Evolutionary conservation across 2,888 invertebrate genomes (phyloP).

Genomic region (Stegana nigrithorax): DNA sequence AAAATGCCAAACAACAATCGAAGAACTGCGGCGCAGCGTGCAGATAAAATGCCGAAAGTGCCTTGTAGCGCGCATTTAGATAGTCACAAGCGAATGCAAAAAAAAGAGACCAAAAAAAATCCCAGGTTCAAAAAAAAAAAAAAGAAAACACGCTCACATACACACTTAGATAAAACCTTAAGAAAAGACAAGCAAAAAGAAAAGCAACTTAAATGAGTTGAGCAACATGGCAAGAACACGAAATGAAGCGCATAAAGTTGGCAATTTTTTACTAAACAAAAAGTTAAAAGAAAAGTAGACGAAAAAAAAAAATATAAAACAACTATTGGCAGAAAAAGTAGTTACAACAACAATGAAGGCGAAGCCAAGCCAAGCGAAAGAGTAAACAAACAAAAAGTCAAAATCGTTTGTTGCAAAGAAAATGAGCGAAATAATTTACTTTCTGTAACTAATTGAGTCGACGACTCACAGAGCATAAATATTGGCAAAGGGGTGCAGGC

Average conservation of each 20-base stretch:
- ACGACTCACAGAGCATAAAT: conserved; percentile 22
- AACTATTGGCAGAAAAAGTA: conserved; percentile 26
- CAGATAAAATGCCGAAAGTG: too few relatives aligned
- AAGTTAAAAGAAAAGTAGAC: conserved; percentile 26
- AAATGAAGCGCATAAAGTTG: conserved; percentile 1
- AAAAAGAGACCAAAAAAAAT: too few relatives aligned
- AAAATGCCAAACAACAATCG: too few relatives aligned
- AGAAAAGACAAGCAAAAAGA: too few relatives aligned
- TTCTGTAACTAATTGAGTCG: conserved; percentile 60
- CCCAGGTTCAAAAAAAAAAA: too few relatives aligned
- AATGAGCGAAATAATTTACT: conserved; percentile 48
- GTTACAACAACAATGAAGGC: conserved; percentile 30
- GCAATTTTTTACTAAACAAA: conserved; percentile 1
- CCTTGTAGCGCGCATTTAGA: too few relatives aligned
- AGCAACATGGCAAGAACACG: not conserved
- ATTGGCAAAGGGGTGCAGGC: too few relatives aligned
- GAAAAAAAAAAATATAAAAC: conserved; percentile 33
- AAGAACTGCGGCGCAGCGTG: too few relatives aligned
- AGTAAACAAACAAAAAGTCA: conserved; percentile 31
- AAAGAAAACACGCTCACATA: too few relatives aligned
- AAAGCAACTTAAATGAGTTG: not conserved
- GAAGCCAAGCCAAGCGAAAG: conserved; percentile 9
- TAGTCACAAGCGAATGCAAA: too few relatives aligned
- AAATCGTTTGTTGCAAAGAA: conserved; percentile 33
- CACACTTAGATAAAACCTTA: too few relatives aligned